Percentiles rank a stretch among this genome's conserved stretches.
Evolutionary conservation across 2,797 vertebrate species (phyloP).

Genomic region (Onychomys arenicola): DNA sequence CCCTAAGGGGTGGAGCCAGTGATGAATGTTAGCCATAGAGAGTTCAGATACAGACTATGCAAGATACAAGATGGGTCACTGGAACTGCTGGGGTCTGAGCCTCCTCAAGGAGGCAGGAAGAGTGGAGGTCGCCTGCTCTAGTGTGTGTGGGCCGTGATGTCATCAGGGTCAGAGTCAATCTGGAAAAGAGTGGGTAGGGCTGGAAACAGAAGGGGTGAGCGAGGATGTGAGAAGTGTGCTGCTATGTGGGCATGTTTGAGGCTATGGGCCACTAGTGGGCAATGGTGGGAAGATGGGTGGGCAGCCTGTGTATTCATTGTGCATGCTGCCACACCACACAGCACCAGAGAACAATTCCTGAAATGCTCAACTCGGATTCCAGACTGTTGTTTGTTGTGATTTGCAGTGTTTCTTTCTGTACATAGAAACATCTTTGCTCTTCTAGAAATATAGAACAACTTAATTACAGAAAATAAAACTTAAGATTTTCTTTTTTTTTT

Average conservation of each 20-base stretch:
- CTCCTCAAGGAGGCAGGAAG: background rate
- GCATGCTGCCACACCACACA: background rate
- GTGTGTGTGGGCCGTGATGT: background rate
- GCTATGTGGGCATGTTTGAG: fast-evolving
- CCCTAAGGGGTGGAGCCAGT: background rate
- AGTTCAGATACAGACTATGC: too few relatives aligned
- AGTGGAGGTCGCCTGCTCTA: background rate
- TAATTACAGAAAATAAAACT: background rate
- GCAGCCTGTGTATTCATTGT: background rate
- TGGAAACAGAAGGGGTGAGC: background rate
- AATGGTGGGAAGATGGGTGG: background rate
- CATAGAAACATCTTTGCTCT: background rate
- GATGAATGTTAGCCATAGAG: background rate
- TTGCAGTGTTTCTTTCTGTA: background rate
- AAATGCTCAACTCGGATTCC: too few relatives aligned
- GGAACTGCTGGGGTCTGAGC: background rate
- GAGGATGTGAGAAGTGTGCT: background rate
- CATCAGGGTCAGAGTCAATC: background rate
- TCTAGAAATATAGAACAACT: background rate
- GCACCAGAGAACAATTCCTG: background rate
- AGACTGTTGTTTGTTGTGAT: background rate
- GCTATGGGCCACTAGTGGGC: background rate
- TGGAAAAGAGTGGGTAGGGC: background rate
- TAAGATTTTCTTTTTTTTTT: background rate
- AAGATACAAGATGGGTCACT: background rate